Base-by-base conservation (phyloP, 2,888 invertebrate genomes). In the Oithona nana region DNA sequence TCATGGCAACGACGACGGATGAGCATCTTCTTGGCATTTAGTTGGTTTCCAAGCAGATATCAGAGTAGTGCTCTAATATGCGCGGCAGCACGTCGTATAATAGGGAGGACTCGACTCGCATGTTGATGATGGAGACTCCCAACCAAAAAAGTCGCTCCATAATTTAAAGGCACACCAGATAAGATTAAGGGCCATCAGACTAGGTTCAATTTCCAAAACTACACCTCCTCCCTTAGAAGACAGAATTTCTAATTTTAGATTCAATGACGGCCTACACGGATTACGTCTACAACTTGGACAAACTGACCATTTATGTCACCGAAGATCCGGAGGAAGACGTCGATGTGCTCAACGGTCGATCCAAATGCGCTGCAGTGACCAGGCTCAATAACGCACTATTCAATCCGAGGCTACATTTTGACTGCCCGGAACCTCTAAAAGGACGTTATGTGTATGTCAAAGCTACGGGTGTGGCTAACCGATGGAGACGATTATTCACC, bases 401-500 rank as follows among this genome's bases (percentile, higher is more conserved):
- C 67, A 69, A 70, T 65, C 73, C 73, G 31, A 70, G 71, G 64
- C 69, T 77, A 16, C 74, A 75, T 66, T 70, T 77, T 64, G 74
- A 74, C 66, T 77, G 77, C 66, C 72, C 72, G 3, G 70, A 70
- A 28, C 64, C 69, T 28, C 64, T 67, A 1, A 67, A 65, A 26
- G 77, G 76, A 3, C 71, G 76, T 4, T 76, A 75, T 67, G 72
- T 77, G 28, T 75, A 76, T 67, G 73, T 77, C 55, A 74, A 76
- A 67, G 76, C 76, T 2, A 73, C 73, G 67, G 76, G 76, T 28
- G 72, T 73, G 16, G 71, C 73, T 48, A 73, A 74, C 66, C 70
- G 75, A 55, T 76, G 74, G 73, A 74, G 73, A 65, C 68, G 73
- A 56, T 70, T 76, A 20, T 77, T 76, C 69, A 75, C 74, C 56